phyloP scores from a whole-genome alignment of 2,888 invertebrate species.

The Fissipunctia ypsillon region DNA sequence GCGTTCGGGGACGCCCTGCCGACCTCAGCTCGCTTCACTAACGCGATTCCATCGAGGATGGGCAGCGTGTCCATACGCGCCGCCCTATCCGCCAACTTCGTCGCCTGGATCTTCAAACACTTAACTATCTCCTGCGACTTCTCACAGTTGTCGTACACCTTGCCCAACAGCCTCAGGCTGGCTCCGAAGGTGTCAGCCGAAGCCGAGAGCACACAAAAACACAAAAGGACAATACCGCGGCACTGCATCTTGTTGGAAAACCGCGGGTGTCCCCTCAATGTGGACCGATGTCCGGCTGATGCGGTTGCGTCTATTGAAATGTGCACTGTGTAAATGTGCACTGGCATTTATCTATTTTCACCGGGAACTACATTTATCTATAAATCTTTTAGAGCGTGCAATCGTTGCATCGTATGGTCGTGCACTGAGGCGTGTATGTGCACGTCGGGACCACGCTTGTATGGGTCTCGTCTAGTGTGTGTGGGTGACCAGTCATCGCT shows the following conservation, averaged over 20 bases:
- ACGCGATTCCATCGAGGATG: constrained; percentile 91
- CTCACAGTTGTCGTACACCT: constrained; percentile 92
- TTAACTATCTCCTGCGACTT: constrained; percentile 92
- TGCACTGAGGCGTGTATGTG: constrained; percentile 84
- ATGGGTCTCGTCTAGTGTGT: constrained; percentile 70
- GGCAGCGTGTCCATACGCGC: constrained; percentile 91
- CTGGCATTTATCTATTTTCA: constrained; percentile 90
- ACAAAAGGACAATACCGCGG: constrained; percentile 85
- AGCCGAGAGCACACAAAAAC: constrained; percentile 80
- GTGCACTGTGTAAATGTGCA: constrained; percentile 88
- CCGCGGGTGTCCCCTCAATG: constrained; percentile 84
- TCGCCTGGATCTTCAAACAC: constrained; percentile 93
- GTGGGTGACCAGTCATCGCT: constrained; percentile 74
- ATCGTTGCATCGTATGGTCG: constrained; percentile 89
- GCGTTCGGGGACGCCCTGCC: constrained; percentile 88
- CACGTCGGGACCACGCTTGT: constrained; percentile 63
- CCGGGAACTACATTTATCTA: constrained; percentile 91
- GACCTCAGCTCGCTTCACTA: constrained; percentile 88
- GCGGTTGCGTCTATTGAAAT: constrained; percentile 88
- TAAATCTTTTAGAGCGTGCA: constrained; percentile 91
- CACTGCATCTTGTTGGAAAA: constrained; percentile 83
- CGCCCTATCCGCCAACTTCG: constrained; percentile 92
- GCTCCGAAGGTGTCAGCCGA: constrained; percentile 84
- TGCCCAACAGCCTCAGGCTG: constrained; percentile 88
- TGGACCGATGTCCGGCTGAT: constrained; percentile 65